phyloP scores from a whole-genome alignment of 92 coral and sea anemone species.

The Zoanthus sansibaricus region DNA sequence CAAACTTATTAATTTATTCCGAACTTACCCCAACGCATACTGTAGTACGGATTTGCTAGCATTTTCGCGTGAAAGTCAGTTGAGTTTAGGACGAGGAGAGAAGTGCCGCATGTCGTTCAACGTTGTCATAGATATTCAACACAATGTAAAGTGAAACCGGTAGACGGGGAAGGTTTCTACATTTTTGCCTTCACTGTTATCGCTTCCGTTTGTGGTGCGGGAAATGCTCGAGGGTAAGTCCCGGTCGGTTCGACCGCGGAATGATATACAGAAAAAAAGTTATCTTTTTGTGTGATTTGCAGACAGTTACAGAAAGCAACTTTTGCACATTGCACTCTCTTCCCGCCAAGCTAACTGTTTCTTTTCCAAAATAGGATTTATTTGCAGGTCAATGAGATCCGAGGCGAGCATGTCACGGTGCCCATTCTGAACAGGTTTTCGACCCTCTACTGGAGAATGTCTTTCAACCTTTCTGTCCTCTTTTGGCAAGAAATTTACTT shows the following conservation, averaged over 20 bases:
- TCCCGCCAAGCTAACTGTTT: slow-evolving; percentile 28
- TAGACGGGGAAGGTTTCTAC: slow-evolving; percentile 28
- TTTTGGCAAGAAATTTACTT: slow-evolving; percentile 47
- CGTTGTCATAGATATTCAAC: slow-evolving; percentile 35
- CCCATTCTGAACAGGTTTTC: slow-evolving; percentile 34
- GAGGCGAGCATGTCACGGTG: slow-evolving; percentile 1
- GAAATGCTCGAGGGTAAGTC: slow-evolving; percentile 37
- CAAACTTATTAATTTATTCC: slow-evolving; percentile 15
- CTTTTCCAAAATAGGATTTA: neutral
- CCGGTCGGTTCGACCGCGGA: slow-evolving; percentile 29
- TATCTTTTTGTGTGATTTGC: slow-evolving; percentile 10
- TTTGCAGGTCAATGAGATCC: slow-evolving; percentile 12
- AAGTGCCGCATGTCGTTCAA: neutral
- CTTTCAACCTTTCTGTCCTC: slow-evolving; percentile 42
- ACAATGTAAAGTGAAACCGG: slow-evolving; percentile 30
- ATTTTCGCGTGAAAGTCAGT: slow-evolving; percentile 23
- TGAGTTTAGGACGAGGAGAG: neutral
- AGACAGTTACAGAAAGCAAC: neutral
- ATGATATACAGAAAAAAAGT: slow-evolving; percentile 23
- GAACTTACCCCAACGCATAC: slow-evolving; percentile 46
- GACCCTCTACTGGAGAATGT: slow-evolving; percentile 40
- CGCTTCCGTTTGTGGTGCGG: slow-evolving; percentile 49
- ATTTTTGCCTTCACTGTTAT: slow-evolving; percentile 29
- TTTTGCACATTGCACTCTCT: neutral
- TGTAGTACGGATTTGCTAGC: slow-evolving; percentile 40